A percentile compares a stretch with the other conserved stretches of the same genome.
Evolutionary conservation across 2,888 invertebrate genomes (phyloP).

Genomic region (Apamea monoglypha): DNA sequence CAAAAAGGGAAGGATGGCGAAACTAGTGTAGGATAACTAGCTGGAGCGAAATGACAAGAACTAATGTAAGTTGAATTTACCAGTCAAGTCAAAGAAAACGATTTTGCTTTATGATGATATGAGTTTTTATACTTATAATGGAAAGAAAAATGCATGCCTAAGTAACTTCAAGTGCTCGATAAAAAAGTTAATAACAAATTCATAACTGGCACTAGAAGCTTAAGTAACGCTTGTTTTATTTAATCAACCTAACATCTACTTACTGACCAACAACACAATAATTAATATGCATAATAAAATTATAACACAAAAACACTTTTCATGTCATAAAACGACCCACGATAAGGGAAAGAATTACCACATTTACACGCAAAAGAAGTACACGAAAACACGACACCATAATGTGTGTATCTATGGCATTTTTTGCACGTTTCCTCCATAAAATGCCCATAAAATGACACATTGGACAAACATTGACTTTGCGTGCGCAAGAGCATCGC

Average conservation of each 20-base stretch:
- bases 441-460: conserved; percentile 66
- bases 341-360: conserved; percentile 57
- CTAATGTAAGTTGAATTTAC: neutral
- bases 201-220: neutral
- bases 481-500: conserved; percentile 54
- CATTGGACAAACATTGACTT: conserved; percentile 54
- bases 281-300: conserved; percentile 49
- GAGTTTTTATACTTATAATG: neutral
- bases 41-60: neutral
- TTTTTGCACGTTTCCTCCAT: conserved; percentile 68
- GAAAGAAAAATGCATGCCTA: neutral
- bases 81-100: neutral
- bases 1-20: neutral
- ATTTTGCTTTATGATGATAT: neutral
- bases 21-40: neutral
- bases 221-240: neutral
- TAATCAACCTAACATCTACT: conserved; percentile 18
- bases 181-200: neutral
- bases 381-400: conserved; percentile 49
- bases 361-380: conserved; percentile 60
- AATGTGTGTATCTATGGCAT: conserved; percentile 59
- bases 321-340: conserved; percentile 58
- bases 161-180: neutral
- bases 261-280: conserved; percentile 12
- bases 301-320: conserved; percentile 50